A percentile compares a stretch with the other conserved stretches of the same genome.
Evolutionary conservation across 2,113 vertebrate genomes (phyloP).

Genomic region (Nothobranchius kuhntae): DNA sequence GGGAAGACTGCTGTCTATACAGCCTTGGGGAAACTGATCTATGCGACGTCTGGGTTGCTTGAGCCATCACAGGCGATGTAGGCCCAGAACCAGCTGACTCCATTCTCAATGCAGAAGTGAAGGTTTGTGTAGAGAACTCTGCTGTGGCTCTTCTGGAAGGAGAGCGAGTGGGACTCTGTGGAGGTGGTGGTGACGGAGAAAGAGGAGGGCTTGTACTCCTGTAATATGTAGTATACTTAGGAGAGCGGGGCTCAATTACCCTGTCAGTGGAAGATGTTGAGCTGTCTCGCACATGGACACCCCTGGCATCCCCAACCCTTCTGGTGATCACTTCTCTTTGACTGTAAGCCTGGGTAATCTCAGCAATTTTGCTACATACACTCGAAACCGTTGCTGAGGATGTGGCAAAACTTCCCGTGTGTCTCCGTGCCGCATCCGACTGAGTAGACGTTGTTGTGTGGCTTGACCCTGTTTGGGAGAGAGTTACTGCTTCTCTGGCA

Average conservation of each 20-base stretch:
- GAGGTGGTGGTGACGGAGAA: constrained; percentile 88
- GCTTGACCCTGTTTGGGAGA: constrained; percentile 77
- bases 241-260: constrained; percentile 67
- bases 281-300: constrained; percentile 75
- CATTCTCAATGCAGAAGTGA: constrained; percentile 75
- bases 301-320: constrained; percentile 70
- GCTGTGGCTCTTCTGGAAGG: constrained; percentile 82
- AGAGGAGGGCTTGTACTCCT: constrained; percentile 89
- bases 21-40: constrained; percentile 80
- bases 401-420: constrained; percentile 65
- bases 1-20: constrained; percentile 87
- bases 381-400: constrained; percentile 75
- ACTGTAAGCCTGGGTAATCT: constrained; percentile 82
- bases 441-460: constrained; percentile 75
- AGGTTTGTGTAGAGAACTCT: constrained; percentile 92
- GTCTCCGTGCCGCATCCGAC: constrained; percentile 65
- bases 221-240: constrained; percentile 86
- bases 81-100: constrained; percentile 62
- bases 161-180: constrained; percentile 85
- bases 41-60: constrained; percentile 90
- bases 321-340: constrained; percentile 78
- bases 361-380: constrained; percentile 81
- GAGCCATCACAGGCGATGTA: constrained; percentile 85
- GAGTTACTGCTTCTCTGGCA: constrained; percentile 77
- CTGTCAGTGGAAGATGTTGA: constrained; percentile 72